phyloP scores from a whole-genome alignment of 2,797 vertebrate genomes.

The Channallabes apus region DNA sequence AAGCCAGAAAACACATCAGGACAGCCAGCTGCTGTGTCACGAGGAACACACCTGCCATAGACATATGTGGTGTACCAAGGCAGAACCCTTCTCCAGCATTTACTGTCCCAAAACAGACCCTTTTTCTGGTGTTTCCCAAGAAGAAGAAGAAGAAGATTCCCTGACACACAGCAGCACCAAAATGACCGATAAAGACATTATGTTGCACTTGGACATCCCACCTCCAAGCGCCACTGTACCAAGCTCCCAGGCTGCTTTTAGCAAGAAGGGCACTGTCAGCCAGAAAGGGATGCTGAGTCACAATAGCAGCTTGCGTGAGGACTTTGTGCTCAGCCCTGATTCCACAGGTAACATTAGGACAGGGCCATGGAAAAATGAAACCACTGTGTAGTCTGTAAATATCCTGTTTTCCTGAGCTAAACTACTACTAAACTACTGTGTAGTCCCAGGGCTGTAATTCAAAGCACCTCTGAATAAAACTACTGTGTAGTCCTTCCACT shows the following conservation, averaged over 20 bases:
- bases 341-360: slow-evolving; percentile 90
- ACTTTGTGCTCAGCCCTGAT: slow-evolving; percentile 81
- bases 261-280: slow-evolving; percentile 63
- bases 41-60: slow-evolving; percentile 66
- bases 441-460: slow-evolving; percentile 57
- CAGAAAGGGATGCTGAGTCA: slow-evolving; percentile 71
- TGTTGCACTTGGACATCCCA: slow-evolving; percentile 76
- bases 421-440: slow-evolving; percentile 59
- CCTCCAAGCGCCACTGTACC: slow-evolving; percentile 75
- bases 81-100: slow-evolving; percentile 73
- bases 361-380: slow-evolving; percentile 96
- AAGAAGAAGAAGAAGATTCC: slow-evolving; percentile 75
- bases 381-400: slow-evolving; percentile 84
- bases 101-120: slow-evolving; percentile 78
- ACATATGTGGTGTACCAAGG: slow-evolving; percentile 77
- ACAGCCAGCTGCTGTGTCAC: slow-evolving; percentile 59
- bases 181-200: slow-evolving; percentile 68
- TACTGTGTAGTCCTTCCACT: slow-evolving; percentile 61
- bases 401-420: slow-evolving; percentile 39
- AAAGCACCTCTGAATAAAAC: slow-evolving; percentile 53
- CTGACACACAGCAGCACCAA: slow-evolving; percentile 74
- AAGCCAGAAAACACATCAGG: slow-evolving; percentile 63
- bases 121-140: slow-evolving; percentile 72
- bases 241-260: slow-evolving; percentile 65
- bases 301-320: slow-evolving; percentile 82